Percentiles rank a stretch among this genome's conserved stretches.
These are phyloP conservation scores for Eptatretus burgeri DNA, from an alignment of 2,113 vertebrate genomes.

Conservation along the genomic window DNA sequence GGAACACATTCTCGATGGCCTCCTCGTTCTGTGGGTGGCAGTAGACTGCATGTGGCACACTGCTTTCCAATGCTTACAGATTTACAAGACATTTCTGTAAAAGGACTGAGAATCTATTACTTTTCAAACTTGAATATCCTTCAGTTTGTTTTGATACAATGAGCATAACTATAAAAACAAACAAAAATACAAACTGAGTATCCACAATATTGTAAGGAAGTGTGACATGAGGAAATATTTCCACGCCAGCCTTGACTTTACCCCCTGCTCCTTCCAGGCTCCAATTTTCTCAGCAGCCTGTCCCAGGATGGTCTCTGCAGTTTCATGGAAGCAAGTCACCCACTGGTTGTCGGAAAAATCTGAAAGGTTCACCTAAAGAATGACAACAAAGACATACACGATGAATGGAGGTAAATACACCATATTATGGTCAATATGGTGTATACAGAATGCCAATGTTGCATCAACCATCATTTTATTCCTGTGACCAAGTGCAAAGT, in stretches of 20 bases:
- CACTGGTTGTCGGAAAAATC: slow-evolving; percentile 75
- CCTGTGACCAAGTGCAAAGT: slow-evolving; percentile 13
- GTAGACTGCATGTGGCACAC: too few relatives aligned
- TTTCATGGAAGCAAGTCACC: slow-evolving; percentile 86
- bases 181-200: slow-evolving; percentile 4
- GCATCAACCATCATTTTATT: slow-evolving; percentile 13
- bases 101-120: neutral
- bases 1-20: slow-evolving; percentile 63
- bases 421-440: slow-evolving; percentile 8
- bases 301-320: slow-evolving; percentile 57
- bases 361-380: slow-evolving; percentile 45
- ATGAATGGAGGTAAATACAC: too few relatives aligned
- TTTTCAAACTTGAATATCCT: neutral
- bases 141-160: neutral
- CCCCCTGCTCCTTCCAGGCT: slow-evolving; percentile 59
- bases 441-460: slow-evolving; percentile 14
- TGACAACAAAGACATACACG: too few relatives aligned
- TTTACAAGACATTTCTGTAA: neutral
- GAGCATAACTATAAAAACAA: neutral
- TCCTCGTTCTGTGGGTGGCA: slow-evolving; percentile 36
- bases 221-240: slow-evolving; percentile 1
- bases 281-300: slow-evolving; percentile 53
- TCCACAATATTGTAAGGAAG: slow-evolving; percentile 8
- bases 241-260: slow-evolving; percentile 9
- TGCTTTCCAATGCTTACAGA: too few relatives aligned